Conservation (phyloP, 2,797 vertebrate species). For the Hyperoplus lanceolatus region DNA sequence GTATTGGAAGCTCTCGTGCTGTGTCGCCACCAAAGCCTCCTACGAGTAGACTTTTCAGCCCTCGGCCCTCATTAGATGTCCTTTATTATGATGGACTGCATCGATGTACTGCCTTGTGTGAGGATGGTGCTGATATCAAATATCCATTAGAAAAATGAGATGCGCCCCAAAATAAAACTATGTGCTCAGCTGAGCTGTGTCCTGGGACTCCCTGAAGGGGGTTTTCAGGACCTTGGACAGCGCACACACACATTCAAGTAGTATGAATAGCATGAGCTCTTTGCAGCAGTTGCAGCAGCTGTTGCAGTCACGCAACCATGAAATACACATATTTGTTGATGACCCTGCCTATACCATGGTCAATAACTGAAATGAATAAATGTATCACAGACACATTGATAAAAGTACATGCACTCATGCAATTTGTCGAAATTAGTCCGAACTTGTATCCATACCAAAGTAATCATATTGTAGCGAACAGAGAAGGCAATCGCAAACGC, state of each 20-base stretch:
- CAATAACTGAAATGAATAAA: no score
- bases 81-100: slow-evolving; percentile 20
- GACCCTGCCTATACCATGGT: no score
- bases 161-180: slow-evolving; percentile 9
- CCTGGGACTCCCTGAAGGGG: not conserved
- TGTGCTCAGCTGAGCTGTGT: slow-evolving; percentile 5
- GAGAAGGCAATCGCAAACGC: no score
- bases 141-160: slow-evolving; percentile 16
- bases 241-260: not conserved
- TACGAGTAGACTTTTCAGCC: slow-evolving; percentile 11
- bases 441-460: no score
- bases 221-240: slow-evolving; percentile 62
- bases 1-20: slow-evolving; percentile 14
- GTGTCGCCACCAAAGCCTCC: slow-evolving; percentile 7
- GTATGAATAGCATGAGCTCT: not conserved
- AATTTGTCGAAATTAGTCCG: no score
- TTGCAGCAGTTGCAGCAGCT: not conserved
- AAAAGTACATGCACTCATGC: no score
- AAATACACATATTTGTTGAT: no score
- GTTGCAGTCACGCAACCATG: not conserved
- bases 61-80: slow-evolving; percentile 40
- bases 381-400: no score
- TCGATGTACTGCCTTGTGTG: slow-evolving; percentile 34
- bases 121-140: slow-evolving; percentile 14
- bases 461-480: no score